Evolutionary conservation across 2,113 vertebrate species (phyloP), one percentile per base, ranked within the genome.

Genomic region (Suncus etruscus): DNA sequence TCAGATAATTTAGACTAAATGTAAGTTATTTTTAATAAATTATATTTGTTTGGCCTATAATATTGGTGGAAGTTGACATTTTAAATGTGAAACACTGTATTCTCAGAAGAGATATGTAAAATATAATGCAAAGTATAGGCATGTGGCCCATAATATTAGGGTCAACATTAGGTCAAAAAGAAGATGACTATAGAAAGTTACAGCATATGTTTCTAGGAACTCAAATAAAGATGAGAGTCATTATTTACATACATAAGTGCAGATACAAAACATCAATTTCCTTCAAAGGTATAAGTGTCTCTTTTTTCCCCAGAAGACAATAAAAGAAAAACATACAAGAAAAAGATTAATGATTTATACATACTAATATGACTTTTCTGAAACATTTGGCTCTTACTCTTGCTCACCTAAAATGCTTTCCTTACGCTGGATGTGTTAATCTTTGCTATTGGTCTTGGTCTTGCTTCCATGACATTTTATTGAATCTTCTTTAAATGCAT

Each of bases 261-360:
- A 92, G 47, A 11, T 24, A 5, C 2, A 51, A 39, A 39, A 3
- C 32, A 87, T 77, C 9, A 69, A n/a, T 66, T 86, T 54, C 68
- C 25, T 73, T 92, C 31, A 69, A 61, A 70, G 11, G 1, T 4
- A 80, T 25, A 91, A 83, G 50, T 9, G 12, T 29, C 82, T 78
- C 7, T 39, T 81, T 50, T 72, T 50, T 11, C 70, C 16, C 72
- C 58, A 61, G 16, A 88, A 69, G 63, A 1, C 25, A 61, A 31
- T 2, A 31, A 61, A 29, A 15, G 50, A 51, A 89, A 78, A 39
- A 25, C 22, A 8, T 39, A 69, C 29, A 14, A 31, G 29, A 72
- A 16, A 78, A 47, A 89, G 69, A 84, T 85, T 78, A 90, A 74
- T 87, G 45, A 66, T 39, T 31, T 78, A 12, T 70, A 29, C 66